phyloP scores from a whole-genome alignment of 2,888 invertebrate genomes.

The Harmothoe impar region DNA sequence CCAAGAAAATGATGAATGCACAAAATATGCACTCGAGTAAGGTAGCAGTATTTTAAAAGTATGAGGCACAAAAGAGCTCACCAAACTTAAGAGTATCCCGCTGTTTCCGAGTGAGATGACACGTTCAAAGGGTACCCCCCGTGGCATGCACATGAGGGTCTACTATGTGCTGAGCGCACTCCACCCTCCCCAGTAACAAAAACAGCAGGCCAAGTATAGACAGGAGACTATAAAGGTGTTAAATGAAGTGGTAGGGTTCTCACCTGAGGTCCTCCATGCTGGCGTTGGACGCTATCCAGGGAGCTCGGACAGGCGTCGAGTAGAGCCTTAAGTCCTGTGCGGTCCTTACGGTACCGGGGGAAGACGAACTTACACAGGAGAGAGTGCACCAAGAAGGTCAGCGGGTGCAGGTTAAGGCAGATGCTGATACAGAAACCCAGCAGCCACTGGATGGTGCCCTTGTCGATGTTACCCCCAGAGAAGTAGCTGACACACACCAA shows the following conservation, averaged over 20 bases:
- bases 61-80: too few relatives aligned
- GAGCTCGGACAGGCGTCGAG: slow-evolving; percentile 20
- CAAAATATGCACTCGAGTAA: too few relatives aligned
- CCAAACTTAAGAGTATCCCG: too few relatives aligned
- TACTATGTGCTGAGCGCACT: too few relatives aligned
- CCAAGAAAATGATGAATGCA: too few relatives aligned
- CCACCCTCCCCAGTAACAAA: too few relatives aligned
- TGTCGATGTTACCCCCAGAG: slow-evolving; percentile 32
- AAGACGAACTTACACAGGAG: slow-evolving; percentile 32
- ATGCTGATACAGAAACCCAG: slow-evolving; percentile 51
- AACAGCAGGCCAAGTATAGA: too few relatives aligned
- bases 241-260: slow-evolving; percentile 34
- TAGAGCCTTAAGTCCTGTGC: not conserved
- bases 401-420: slow-evolving; percentile 28
- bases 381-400: slow-evolving; percentile 45
- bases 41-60: too few relatives aligned
- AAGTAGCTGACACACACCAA: slow-evolving; percentile 24
- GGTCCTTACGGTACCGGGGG: slow-evolving; percentile 29
- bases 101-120: too few relatives aligned
- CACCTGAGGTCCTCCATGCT: slow-evolving; percentile 51
- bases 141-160: too few relatives aligned
- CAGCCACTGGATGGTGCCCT: slow-evolving; percentile 52
- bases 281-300: slow-evolving; percentile 17
- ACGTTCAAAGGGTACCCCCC: too few relatives aligned
- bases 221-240: not conserved